Conservation (phyloP, 2,888 invertebrate species). For the Athripsodes cinereus region DNA sequence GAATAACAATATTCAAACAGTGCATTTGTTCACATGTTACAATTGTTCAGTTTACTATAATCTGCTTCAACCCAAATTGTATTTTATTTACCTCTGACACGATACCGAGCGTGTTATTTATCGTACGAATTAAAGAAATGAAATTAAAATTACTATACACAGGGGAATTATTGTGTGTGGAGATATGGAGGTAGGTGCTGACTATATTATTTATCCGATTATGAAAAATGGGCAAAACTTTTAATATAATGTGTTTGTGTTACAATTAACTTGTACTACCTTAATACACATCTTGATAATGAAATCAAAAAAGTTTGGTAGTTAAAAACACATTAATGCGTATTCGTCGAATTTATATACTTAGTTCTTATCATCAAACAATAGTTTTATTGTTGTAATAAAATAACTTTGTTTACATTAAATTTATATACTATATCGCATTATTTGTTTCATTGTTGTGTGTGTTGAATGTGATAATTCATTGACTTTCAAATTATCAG, state of each 20-base stretch:
- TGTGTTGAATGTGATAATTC: too few relatives aligned
- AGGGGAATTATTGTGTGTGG: background rate
- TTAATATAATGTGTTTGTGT: constrained; percentile 1
- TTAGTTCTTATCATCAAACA: background rate
- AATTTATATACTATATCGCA: background rate
- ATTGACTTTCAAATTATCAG: too few relatives aligned
- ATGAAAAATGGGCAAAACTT: constrained; percentile 6
- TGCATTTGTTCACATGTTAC: too few relatives aligned
- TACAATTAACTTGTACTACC: background rate
- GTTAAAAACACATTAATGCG: constrained; percentile 7
- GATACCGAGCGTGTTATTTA: background rate
- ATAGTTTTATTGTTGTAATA: background rate
- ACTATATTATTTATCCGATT: background rate
- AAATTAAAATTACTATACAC: constrained; percentile 1
- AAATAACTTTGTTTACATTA: background rate
- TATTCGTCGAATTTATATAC: background rate
- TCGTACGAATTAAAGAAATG: constrained; percentile 2
- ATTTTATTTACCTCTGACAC: background rate
- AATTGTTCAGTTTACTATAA: too few relatives aligned
- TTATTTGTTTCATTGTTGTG: too few relatives aligned
- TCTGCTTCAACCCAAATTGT: background rate
- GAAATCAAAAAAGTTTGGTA: constrained; percentile 8
- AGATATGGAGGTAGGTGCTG: background rate
- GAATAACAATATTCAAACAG: too few relatives aligned
- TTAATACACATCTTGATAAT: constrained; percentile 4